Percentiles rank a stretch among this genome's conserved stretches.
These are phyloP conservation scores for Leiothrix lutea DNA, from an alignment of 2,113 vertebrate genomes.

Conservation along the genomic window DNA sequence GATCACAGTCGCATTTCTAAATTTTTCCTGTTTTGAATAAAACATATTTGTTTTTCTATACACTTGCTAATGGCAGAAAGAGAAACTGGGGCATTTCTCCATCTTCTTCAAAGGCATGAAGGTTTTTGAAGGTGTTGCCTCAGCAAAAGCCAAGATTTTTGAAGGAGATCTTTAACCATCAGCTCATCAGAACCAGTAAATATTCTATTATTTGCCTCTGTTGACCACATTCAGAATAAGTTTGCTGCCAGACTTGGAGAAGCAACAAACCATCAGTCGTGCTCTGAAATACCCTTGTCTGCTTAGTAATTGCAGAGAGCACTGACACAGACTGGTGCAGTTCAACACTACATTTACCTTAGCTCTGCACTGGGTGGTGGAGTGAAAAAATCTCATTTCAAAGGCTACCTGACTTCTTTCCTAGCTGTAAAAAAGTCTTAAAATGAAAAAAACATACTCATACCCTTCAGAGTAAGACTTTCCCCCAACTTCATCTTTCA, in stretches of 20 bases:
- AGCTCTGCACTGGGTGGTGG: background rate
- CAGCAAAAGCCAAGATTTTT: background rate
- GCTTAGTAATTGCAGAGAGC: background rate
- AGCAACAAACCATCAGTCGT: background rate
- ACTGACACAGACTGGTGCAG: background rate
- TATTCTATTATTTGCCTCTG: background rate
- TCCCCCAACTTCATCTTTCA: background rate
- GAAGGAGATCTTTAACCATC: slow-evolving; percentile 4
- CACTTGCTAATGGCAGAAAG: background rate
- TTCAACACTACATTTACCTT: background rate
- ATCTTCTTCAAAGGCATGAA: background rate
- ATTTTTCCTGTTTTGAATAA: background rate
- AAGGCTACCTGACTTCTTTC: background rate
- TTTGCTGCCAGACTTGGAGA: background rate
- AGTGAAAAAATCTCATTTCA: slow-evolving; percentile 44
- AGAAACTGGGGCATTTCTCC: background rate
- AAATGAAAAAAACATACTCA: slow-evolving; percentile 5
- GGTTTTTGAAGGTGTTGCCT: background rate
- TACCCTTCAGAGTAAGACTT: background rate
- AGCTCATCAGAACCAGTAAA: slow-evolving; percentile 7
- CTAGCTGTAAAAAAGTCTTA: slow-evolving; percentile 3
- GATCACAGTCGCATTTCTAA: background rate
- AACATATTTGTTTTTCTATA: background rate
- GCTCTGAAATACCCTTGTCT: background rate
- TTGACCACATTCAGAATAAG: background rate